phyloP scores from a whole-genome alignment of 2,888 invertebrate species.

The Nomada ruficornis region DNA sequence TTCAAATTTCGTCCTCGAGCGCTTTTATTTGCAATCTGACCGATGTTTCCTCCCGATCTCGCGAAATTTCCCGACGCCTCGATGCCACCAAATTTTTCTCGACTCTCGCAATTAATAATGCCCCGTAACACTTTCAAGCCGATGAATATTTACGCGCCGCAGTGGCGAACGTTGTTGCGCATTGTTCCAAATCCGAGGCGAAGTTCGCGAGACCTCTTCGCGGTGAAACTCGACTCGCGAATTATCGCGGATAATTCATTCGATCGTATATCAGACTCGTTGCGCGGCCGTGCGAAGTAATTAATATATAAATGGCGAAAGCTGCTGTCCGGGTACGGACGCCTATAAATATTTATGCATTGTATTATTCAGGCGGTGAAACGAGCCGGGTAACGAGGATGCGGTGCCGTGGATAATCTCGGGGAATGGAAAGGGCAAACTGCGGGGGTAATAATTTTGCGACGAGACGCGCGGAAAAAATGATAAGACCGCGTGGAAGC shows the following conservation, averaged over 20 bases:
- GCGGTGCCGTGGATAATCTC: constrained; percentile 54
- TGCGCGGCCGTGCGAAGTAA: constrained; percentile 68
- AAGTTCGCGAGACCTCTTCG: constrained; percentile 16
- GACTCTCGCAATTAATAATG: constrained; percentile 25
- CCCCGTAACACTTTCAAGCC: not conserved
- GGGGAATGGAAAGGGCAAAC: constrained; percentile 52
- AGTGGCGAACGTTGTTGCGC: constrained; percentile 3
- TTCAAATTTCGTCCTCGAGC: not conserved
- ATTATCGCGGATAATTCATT: constrained; percentile 39
- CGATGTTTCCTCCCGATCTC: not conserved
- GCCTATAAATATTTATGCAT: constrained; percentile 79
- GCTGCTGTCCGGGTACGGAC: constrained; percentile 54
- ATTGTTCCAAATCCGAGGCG: not conserved
- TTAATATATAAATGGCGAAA: constrained; percentile 80
- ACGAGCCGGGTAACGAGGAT: constrained; percentile 67
- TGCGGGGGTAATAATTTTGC: constrained; percentile 27
- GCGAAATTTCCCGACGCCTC: constrained; percentile 1
- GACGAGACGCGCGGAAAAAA: not conserved
- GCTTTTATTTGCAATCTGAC: not conserved
- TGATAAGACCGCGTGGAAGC: not conserved
- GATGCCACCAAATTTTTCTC: not conserved
- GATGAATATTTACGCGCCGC: constrained; percentile 41
- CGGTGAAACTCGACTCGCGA: constrained; percentile 10
- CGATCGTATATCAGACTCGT: constrained; percentile 20
- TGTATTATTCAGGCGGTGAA: constrained; percentile 70